Evolutionary conservation across 2,888 invertebrate species (phyloP).

Genomic region (Dicyrtoma fusca): DNA sequence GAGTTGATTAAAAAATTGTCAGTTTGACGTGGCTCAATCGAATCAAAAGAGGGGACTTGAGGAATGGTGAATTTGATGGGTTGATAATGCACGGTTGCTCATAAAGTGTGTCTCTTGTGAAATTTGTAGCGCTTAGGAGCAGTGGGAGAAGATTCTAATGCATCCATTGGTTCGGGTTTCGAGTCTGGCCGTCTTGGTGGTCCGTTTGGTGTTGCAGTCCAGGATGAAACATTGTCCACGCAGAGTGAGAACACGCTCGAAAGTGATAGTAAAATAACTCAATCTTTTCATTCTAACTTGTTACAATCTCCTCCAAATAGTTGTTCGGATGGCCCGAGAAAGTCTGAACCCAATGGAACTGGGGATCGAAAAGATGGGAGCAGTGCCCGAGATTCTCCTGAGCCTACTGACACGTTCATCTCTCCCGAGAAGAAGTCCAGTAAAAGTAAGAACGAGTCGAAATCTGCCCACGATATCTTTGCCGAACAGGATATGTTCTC

Average conservation of each 20-base stretch:
- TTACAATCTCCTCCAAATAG: conserved; percentile 57
- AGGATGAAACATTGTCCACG: conserved; percentile 50
- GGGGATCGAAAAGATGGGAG: background rate
- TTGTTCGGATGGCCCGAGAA: conserved; percentile 21
- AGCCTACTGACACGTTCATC: no score
- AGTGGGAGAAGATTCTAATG: conserved; percentile 66
- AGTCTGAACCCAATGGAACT: conserved; percentile 23
- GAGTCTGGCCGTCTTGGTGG: conserved; percentile 16
- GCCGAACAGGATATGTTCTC: conserved; percentile 86
- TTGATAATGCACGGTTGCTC: no score
- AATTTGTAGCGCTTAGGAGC: conserved; percentile 65
- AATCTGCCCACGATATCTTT: conserved; percentile 77
- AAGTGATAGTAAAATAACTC: conserved; percentile 57
- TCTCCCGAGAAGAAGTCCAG: conserved; percentile 11
- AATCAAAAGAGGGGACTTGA: no score
- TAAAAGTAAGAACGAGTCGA: background rate
- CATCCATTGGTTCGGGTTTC: conserved; percentile 53
- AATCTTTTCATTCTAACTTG: conserved; percentile 56
- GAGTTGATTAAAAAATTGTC: no score
- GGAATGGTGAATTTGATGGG: no score
- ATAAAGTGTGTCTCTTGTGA: conserved; percentile 29
- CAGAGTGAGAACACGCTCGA: conserved; percentile 57
- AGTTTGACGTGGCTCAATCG: no score
- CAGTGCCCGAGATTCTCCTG: no score
- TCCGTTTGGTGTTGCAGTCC: conserved; percentile 5